Percentiles rank a stretch among this genome's conserved stretches.
Conservation (phyloP, 1,140 invertebrate genomes). For the Archegozetes longisetosus region DNA sequence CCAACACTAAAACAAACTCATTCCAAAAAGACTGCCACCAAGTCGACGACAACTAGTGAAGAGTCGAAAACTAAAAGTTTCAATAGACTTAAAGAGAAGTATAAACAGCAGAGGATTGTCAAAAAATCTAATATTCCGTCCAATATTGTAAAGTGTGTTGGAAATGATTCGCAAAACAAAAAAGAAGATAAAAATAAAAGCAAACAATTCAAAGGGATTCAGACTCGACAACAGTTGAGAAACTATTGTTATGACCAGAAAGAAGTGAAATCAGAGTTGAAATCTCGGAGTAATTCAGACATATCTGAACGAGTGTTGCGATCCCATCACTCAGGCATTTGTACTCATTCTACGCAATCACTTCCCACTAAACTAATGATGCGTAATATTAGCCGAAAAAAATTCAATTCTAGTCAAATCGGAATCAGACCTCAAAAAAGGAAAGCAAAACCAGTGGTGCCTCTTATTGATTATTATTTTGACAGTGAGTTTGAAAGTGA, state of each 20-base stretch:
- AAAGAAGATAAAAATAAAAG: neutral
- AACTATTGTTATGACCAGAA: neutral
- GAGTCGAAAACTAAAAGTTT: constrained; percentile 29
- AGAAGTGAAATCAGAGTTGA: neutral
- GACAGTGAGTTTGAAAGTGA: constrained; percentile 19
- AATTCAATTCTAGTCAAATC: neutral
- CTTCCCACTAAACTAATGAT: neutral
- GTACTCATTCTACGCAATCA: neutral
- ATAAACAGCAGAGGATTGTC: constrained; percentile 44
- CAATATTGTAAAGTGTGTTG: constrained; percentile 20
- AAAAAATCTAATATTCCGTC: constrained; percentile 26
- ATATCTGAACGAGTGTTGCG: neutral
- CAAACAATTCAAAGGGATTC: neutral
- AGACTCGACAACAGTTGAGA: neutral
- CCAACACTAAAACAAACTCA: too few relatives aligned
- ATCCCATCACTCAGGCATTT: neutral
- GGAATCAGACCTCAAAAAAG: neutral
- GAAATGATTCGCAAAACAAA: neutral
- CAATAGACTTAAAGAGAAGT: constrained; percentile 44
- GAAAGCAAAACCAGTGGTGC: constrained; percentile 19
- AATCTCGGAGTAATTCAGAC: too few relatives aligned
- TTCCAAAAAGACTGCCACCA: too few relatives aligned
- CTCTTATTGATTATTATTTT: constrained; percentile 20
- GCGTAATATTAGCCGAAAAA: neutral
- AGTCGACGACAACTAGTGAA: too few relatives aligned